Evolutionary conservation across 2,888 invertebrate species (phyloP).

Genomic region (Pseudococcus viburni): DNA sequence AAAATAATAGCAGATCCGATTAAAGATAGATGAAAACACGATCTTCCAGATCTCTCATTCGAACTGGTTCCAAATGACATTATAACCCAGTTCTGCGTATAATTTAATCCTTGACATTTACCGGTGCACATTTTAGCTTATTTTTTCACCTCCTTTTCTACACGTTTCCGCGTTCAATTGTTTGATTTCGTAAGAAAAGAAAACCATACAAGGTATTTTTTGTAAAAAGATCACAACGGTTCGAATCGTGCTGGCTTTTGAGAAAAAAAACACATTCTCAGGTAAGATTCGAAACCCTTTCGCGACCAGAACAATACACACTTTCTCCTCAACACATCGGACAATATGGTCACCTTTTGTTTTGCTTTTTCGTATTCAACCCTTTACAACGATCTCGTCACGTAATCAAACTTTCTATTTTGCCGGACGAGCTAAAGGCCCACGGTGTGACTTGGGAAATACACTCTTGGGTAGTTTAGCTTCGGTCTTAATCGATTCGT

Average conservation of each 20-base stretch:
- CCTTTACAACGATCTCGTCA: conserved; percentile 45
- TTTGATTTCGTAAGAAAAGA: background rate
- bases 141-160: background rate
- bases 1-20: conserved; percentile 38
- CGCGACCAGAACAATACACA: background rate
- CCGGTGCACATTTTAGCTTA: background rate
- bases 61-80: conserved; percentile 50
- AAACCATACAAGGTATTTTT: background rate
- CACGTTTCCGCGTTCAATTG: conserved; percentile 29
- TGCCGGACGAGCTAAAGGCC: background rate
- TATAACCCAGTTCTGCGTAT: conserved; percentile 29
- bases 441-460: too few species aligned
- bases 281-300: conserved; percentile 5
- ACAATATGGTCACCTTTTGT: background rate
- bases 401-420: conserved; percentile 55
- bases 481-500: conserved; percentile 18
- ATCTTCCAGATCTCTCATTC: background rate
- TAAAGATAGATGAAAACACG: conserved; percentile 39
- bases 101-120: conserved; percentile 50
- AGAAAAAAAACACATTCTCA: conserved; percentile 14
- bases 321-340: conserved; percentile 13
- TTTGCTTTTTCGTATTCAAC: conserved; percentile 28
- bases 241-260: background rate
- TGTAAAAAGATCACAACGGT: background rate
- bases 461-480: background rate